Evolutionary conservation across 2,797 vertebrate species (phyloP), one percentile per base, ranked within the genome.

Genomic region (Chromis chromis): DNA sequence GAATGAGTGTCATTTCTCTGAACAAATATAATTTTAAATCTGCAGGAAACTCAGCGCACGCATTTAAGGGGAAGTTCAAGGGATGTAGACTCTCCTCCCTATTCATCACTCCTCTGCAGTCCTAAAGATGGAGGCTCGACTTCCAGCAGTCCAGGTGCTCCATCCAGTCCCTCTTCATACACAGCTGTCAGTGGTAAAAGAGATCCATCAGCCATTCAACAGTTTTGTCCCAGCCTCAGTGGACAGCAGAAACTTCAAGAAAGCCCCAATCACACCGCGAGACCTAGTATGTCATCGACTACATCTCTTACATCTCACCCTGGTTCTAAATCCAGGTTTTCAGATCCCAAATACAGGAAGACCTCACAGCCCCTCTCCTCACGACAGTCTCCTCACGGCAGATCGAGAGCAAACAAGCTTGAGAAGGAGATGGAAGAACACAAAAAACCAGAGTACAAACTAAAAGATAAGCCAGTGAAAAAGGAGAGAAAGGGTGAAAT

Each of bases 291-390:
- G 63, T 63, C 68, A 25, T 73, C 83, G n/a, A 67, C 82, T 62
- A 76, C 69, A 1, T 76, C 86, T 8, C 52, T 61, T 6, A 21
- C 70, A 24, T 60, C 81, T 59, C 85, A 60, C 19, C 4, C 76
- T 17, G 62, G 64, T 74, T 61, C 70, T 24, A 87, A 84, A 64
- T 68, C 66, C 75, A 84, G 82, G 71, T 63, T 83, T 68, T 78
- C 78, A 22, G 93, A 92, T 27, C 55, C 82, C 60, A 94, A 93
- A 67, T 75, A 84, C 82, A 90, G 74, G 66, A 93, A 90, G 74
- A 74, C 40, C 68, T 89, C 91, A 3, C 73, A 91, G 81, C 79
- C 84, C 53, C 56, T 72, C 31, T 69, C 78, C 70, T 85, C 85
- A 9, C 59, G 50, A 54, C 66, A 78, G 70, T 74, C 79, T n/a